A percentile compares a stretch with the other conserved stretches of the same genome.
Evolutionary conservation across 2,888 invertebrate species (phyloP).

Genomic region (Lasioglossum calceatum): DNA sequence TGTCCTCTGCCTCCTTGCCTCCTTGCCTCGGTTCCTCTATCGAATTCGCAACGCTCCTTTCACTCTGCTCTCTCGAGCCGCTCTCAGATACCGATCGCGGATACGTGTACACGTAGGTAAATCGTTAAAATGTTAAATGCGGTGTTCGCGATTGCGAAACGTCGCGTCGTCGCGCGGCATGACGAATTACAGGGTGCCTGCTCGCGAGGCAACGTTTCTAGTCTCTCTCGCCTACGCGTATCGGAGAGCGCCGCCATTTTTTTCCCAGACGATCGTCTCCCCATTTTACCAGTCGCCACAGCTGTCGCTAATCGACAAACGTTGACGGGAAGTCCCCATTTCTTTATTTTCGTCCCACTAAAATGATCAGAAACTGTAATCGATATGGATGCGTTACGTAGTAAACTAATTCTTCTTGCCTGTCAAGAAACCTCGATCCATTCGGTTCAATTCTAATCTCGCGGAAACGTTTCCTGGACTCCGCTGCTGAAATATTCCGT

Average conservation of each 20-base stretch:
- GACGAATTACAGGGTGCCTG: slow-evolving; percentile 63
- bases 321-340: background rate
- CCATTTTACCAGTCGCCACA: background rate
- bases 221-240: slow-evolving; percentile 50
- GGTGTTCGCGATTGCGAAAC: slow-evolving; percentile 60
- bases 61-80: slow-evolving; percentile 61
- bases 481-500: background rate
- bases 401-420: too few species aligned
- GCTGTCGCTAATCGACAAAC: background rate
- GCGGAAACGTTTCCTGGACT: too few species aligned
- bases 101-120: slow-evolving; percentile 41
- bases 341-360: too few species aligned
- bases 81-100: slow-evolving; percentile 55
- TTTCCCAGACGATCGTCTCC: background rate
- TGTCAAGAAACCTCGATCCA: too few species aligned
- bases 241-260: slow-evolving; percentile 12
- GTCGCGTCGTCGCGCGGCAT: slow-evolving; percentile 33
- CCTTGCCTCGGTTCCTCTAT: slow-evolving; percentile 26
- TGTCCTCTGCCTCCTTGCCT: slow-evolving; percentile 17
- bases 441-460: too few species aligned
- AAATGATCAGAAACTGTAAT: too few species aligned
- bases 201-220: slow-evolving; percentile 61
- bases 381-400: too few species aligned
- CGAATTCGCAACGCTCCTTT: slow-evolving; percentile 64
- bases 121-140: slow-evolving; percentile 65